Base-by-base conservation (phyloP, 37 sponge, comb jelly and placozoan species). In the Diacarnus erythraeanus region DNA sequence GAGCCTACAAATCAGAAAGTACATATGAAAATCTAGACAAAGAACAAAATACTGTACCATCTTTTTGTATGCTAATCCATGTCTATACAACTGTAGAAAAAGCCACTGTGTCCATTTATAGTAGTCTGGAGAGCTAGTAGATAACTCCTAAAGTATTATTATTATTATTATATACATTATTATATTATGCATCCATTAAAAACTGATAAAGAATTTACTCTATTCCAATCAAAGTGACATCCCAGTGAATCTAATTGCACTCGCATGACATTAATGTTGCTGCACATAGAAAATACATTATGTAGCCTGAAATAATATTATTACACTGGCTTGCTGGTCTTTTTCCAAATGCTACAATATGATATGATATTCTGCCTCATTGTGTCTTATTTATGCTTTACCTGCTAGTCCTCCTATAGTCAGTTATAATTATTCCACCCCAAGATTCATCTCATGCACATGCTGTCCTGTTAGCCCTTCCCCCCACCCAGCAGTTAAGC, bases 51-150 rank as follows among this genome's bases (percentile, higher is more conserved):
- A 29, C 69, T 36, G 8, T 41, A 82, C 91, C 72, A 83, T 56
- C 77, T 83, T 84, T 63, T 81, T 80, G 77, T 94, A 94, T 54
- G 92, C 95, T 17, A 94, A 78, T 3, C 85, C 92, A n/a, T 64
- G 80, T 35, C 80, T 68, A 76, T 85, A 88, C 35, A 94, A 86
- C 70, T 91, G 85, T 39, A 91, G 78, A 73, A 94, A 94, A 56
- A 94, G 80, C 95, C 95, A 94, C 74, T 94, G 95, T 0, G 92
- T 92, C 95, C 95, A 94, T 27, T 77, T 77, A 80, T 94, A 94
- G 87, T 94, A 91, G 42, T 85, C 83, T 4, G 89, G 92, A 17
- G 74, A 70, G 59, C 92, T 88, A 12, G 95, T 94, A 12, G 77
- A 68, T 72, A 94, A 59, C 72, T 94, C 93, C 93, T 93, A 51